Base-by-base conservation (phyloP, 1,140 invertebrate genomes). In the Drosophila sp. region DNA sequence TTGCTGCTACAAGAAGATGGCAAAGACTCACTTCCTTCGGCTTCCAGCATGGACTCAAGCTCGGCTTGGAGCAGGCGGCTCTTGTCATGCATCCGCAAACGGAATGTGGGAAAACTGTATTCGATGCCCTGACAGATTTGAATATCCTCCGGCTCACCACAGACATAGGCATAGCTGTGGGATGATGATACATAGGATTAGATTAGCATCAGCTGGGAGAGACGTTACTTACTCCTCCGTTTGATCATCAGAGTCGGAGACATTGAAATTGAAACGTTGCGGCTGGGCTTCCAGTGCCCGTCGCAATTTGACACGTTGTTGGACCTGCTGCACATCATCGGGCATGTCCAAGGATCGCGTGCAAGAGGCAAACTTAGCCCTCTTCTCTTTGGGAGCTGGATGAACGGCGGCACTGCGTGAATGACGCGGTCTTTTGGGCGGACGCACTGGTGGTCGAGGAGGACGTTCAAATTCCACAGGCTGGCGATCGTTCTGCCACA, bases 401-500 rank as follows among this genome's bases (percentile, higher is more conserved):
- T 82, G 80, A 33, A 91, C 72, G 0, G 75, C 60, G 0, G 79
- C 79, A 5, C 82, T 77, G 35, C 91, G 90, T 1, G 90, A 92
- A 32, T 92, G 82, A 8, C 91, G 79, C 0, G 91, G 76, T 8
- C 91, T 68, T 56, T 92, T 92, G 6, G 91, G 91, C 7, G 91
- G 91, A 32, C 91, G 73, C 5, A 92, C 81, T 27, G 91, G 91
- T 1, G 90, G 91, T 1, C 77, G 70, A 0, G 91, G 91, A 11
- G 91, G 91, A 27, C 89, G 72, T 79, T 92, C 68, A 70, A 89
- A 87, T 66, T 93, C 66, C 72, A 91, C 90, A 70, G 92, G 82
- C 76, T 90, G 63, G 54, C 91, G 72, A 70, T 87, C 91, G 57
- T 81, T 92, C 25, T 93, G 92, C 94, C 90, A 93, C 17, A 87